Conservation (phyloP, 2,113 vertebrate genomes). For the Pachyramphus minor region DNA sequence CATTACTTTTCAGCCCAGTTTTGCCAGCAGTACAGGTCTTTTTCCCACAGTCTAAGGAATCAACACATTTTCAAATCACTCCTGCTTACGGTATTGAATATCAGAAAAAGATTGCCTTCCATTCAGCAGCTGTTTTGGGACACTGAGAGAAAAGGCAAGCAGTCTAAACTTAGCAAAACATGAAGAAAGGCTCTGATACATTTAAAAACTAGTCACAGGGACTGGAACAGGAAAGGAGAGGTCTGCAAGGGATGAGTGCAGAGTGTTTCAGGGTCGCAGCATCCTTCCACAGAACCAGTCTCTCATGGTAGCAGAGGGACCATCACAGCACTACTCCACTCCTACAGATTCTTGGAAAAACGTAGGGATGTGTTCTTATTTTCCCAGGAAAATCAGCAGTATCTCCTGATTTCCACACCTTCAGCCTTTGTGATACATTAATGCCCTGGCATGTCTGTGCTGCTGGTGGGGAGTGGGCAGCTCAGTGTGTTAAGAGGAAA, state of each 20-base stretch:
- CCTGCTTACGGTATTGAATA: slow-evolving; percentile 51
- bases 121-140: slow-evolving; percentile 47
- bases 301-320: background rate
- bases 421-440: background rate
- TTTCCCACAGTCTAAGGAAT: slow-evolving; percentile 67
- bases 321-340: background rate
- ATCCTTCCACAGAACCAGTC: background rate
- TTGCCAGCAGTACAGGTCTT: slow-evolving; percentile 49
- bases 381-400: background rate
- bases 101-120: slow-evolving; percentile 59
- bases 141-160: background rate
- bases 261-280: background rate
- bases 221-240: background rate
- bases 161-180: slow-evolving; percentile 1
- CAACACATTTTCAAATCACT: slow-evolving; percentile 64
- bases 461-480: background rate
- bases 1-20: slow-evolving; percentile 16
- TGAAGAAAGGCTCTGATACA: background rate
- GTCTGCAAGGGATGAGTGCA: background rate
- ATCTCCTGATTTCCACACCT: background rate
- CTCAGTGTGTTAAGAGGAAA: background rate
- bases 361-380: background rate
- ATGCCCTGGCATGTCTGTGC: background rate
- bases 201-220: background rate
- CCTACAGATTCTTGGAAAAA: background rate